phyloP scores from a whole-genome alignment of 2,888 invertebrate genomes.

The Eilema depressum region DNA sequence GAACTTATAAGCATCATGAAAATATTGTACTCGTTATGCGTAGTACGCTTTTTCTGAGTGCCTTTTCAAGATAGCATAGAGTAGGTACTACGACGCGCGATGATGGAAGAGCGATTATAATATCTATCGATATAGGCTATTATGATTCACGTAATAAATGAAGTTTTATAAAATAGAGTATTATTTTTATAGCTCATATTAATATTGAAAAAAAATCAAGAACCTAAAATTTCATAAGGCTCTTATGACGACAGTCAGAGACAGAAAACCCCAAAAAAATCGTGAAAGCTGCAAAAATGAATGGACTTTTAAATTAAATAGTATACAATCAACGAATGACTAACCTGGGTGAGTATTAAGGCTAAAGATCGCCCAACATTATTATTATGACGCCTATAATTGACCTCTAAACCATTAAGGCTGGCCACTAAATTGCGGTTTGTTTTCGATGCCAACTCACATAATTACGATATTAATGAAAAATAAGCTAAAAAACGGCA shows the following conservation, averaged over 20 bases:
- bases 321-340: slow-evolving; percentile 54
- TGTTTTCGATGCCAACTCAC: slow-evolving; percentile 81
- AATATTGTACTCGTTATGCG: too few species aligned
- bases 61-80: too few species aligned
- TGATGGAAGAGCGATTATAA: too few species aligned
- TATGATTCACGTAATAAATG: neutral
- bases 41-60: too few species aligned
- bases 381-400: slow-evolving; percentile 84
- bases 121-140: too few species aligned
- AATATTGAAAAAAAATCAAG: slow-evolving; percentile 2
- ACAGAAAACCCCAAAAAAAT: slow-evolving; percentile 23
- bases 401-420: slow-evolving; percentile 80
- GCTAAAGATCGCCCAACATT: slow-evolving; percentile 60
- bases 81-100: too few species aligned
- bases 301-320: slow-evolving; percentile 45
- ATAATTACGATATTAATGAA: slow-evolving; percentile 80
- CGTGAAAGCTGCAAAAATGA: slow-evolving; percentile 26
- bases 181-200: neutral
- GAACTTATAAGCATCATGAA: too few species aligned
- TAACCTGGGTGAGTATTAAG: slow-evolving; percentile 58
- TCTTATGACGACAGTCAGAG: slow-evolving; percentile 31
- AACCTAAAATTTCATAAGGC: slow-evolving; percentile 10
- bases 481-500: slow-evolving; percentile 77
- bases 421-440: slow-evolving; percentile 79
- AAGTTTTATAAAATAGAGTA: slow-evolving; percentile 1